Evolutionary conservation across 2,797 vertebrate species (phyloP), one percentile per base, ranked within the genome.

Genomic region (Hippocampus kuda): DNA sequence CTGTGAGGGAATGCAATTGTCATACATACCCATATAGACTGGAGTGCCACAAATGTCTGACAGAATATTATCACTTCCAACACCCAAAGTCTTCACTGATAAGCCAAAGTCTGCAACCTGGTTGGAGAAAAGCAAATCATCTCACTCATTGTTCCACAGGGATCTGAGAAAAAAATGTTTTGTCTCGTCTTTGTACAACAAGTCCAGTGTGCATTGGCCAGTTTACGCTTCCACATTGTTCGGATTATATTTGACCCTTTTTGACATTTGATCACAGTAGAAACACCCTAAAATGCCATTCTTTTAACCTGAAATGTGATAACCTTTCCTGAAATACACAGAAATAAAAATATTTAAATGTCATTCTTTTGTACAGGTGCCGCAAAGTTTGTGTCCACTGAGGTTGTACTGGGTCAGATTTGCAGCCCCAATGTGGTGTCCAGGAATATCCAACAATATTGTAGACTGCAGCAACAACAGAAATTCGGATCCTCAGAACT

Each of bases 101-200:
- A 95, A 85, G 79, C 94, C 94, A 73, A 95, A 96, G 78, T 95
- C 94, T 72, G 92, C 93, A 81, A 95, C 92, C 94, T 96, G 72
- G 72, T 65, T 68, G 67, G 46, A 80, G 71, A 77, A 78, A 13
- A 76, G 51, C 56, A 76, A 61, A 11, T 41, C 10, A n/a, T 66
- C 15, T 56, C 30, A 38, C 15, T 56, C 30, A 38, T 34, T 67
- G 51, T 54, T 27, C n/a, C 16, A 65, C 1, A 1, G 27, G 16
- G 8, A 61, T 59, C 5, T 27, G 7, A 15, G 7, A 15, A 27
- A 7, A 20, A 20, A 51, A 51, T 49, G 46, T 44, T 44, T 3
- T 38, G 34, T 38, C 34, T 38, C 34, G 34, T 0, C 3, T 38
- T 38, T 38, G 34, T 38, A 38, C 34, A 1, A 38, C 34, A 38